Evolutionary conservation across 1,140 invertebrate species (phyloP).

Genomic region (Drosophila arizonae): DNA sequence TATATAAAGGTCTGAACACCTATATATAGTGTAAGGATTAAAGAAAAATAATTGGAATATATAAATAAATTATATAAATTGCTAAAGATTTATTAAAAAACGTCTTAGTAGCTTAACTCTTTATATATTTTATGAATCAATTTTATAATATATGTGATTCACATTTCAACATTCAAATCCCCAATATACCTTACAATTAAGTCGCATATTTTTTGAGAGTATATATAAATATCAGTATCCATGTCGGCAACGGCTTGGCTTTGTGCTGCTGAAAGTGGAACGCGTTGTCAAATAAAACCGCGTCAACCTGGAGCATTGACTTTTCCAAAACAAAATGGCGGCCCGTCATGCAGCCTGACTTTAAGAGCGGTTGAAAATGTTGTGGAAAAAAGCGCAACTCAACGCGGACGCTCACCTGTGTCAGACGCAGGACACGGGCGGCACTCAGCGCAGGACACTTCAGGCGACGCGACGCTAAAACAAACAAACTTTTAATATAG

Average conservation of each 20-base stretch:
- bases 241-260: conserved; percentile 50
- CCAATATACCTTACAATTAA: conserved; percentile 32
- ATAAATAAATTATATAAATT: too few species aligned
- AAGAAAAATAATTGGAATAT: too few species aligned
- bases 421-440: background rate
- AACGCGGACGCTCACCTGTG: conserved; percentile 57
- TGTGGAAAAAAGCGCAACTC: conserved; percentile 50
- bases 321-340: conserved; percentile 65
- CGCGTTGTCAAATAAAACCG: conserved; percentile 52
- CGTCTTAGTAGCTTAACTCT: too few species aligned
- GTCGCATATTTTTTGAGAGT: background rate
- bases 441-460: conserved; percentile 33
- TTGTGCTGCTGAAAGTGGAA: conserved; percentile 34
- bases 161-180: too few species aligned
- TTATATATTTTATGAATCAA: too few species aligned
- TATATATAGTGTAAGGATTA: too few species aligned
- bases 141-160: too few species aligned
- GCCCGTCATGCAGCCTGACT: conserved; percentile 46
- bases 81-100: too few species aligned
- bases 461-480: conserved; percentile 29
- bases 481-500: conserved; percentile 67
- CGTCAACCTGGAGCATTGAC: conserved; percentile 57
- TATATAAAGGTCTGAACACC: too few species aligned
- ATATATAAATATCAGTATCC: conserved; percentile 38
- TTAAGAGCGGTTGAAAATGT: conserved; percentile 53